Base-by-base conservation (phyloP, 2,797 vertebrate genomes). In the Danio kyathit region DNA sequence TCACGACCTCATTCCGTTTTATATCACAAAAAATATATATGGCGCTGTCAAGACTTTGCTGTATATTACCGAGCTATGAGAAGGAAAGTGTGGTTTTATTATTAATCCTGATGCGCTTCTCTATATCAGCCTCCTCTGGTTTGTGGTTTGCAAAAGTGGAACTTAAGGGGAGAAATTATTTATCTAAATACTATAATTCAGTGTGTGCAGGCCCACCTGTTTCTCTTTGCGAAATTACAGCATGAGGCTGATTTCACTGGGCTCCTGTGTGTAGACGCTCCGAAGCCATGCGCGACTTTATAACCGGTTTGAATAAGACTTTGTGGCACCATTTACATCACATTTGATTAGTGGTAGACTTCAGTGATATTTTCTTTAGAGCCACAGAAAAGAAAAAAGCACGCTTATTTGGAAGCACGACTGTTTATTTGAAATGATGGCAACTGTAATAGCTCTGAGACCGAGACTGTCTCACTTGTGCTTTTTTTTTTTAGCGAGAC, bases 401-500 rank as follows among this genome's bases (percentile, higher is more conserved):
- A 5, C 56, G 21, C 66, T 71, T 79, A 52, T 71, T 70, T 79
- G 67, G 66, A 52, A 79, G 46, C 29, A 52, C 1, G 57, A 63
- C 57, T 71, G 77, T 71, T 79, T 79, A 79, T 71, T 79, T 79
- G 44, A 79, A 79, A 71, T 63, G 57, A 79, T 71, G 48, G 77
- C 77, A 79, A 71, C 66, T 51, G 77, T 79, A 79, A 79, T 71
- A 63, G 77, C 77, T 61, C 77, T 44, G 46, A 79, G 77, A 71
- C 66, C 6, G 48, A 71, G 77, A 71, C 77, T 44, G 77, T 71
- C 67, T 79, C 57, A 71, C 66, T 71, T 16, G n/a, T 49, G 43
- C 13, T 4, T 2, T 77, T 41, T 79, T 52, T 79, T 71, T 43
- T 52, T 52, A 71, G 44, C 41, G 76, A 78, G 65, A 78, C 21